Evolutionary conservation across 2,797 vertebrate genomes (phyloP), one percentile per base, ranked within the genome.

Genomic region (Miichthys miiuy): DNA sequence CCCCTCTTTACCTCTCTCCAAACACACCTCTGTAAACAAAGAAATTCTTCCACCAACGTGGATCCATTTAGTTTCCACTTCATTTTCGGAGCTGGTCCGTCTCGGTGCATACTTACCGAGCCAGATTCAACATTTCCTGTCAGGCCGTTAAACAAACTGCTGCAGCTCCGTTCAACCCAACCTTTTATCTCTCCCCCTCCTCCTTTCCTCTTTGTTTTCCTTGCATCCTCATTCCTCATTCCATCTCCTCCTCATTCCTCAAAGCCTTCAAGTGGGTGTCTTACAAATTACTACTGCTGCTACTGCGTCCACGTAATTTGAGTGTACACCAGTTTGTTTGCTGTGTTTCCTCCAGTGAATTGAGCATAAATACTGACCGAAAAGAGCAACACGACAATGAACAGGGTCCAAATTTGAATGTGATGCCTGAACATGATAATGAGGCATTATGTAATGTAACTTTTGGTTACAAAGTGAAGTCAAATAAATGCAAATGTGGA

Each of bases 71-170:
- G 80, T 64, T 65, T 76, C 79, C 72, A 57, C 80, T 81, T 75
- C 17, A 41, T 77, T 73, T 70, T 66, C 1, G 1, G 58, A 70
- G 71, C 70, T 0, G 10, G 11, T 17, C 20, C 0, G 76, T 72
- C 66, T 87, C 55, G 12, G 52, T 3, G 6, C 17, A 0, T 0
- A 17, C 81, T 46, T 75, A 89, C 60, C 58, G 38, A 76, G 77
- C 58, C 83, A 46, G 52, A 81, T 84, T 78, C 85, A 86, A 75
- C 79, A 68, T 74, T 82, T 80, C 74, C 82, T 71, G 79, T 74
- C 81, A 14, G 79, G 70, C 67, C n/a, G 67, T 84, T 82, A 77
- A 87, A 82, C 79, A 85, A 87, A 82, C 74, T 0, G 20, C 81
- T 23, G 72, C 71, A 18, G 68, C 81, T 62, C 71, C 2, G n/a